Evolutionary conservation across 2,888 invertebrate species (phyloP).

Genomic region (Orthonychiurus folsomi): DNA sequence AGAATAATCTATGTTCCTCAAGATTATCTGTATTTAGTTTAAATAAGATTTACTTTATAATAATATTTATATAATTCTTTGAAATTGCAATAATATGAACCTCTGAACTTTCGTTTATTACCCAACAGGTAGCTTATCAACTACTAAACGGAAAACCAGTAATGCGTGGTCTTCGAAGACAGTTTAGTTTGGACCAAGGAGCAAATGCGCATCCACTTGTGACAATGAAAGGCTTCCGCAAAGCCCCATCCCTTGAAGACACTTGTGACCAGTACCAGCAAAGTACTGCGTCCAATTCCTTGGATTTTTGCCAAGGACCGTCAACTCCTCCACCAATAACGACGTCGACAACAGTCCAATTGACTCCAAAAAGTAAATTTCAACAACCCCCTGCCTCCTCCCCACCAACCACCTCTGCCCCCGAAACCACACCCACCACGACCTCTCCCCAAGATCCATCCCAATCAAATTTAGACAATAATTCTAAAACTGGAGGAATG

Average conservation of each 20-base stretch:
- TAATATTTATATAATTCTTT: background rate
- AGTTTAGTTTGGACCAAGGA: conserved; percentile 61
- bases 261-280: too few species aligned
- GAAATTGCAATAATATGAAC: background rate
- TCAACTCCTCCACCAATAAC: too few species aligned
- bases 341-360: too few species aligned
- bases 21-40: conserved; percentile 3
- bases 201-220: conserved; percentile 29
- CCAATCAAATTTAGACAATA: too few species aligned
- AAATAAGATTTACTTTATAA: too few species aligned
- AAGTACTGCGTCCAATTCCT: background rate
- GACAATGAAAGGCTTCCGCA: conserved; percentile 23
- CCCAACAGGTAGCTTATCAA: conserved; percentile 38
- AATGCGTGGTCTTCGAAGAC: conserved; percentile 45
- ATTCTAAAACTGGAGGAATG: too few species aligned
- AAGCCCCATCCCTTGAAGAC: conserved; percentile 37
- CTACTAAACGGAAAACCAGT: conserved; percentile 38
- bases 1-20: conserved; percentile 1
- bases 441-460: too few species aligned
- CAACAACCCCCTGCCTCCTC: too few species aligned
- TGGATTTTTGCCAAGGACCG: background rate
- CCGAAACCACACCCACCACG: too few species aligned
- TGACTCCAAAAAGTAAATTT: too few species aligned
- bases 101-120: conserved; percentile 8
- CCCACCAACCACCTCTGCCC: too few species aligned